These are phyloP conservation scores for Hemibagrus wyckioides DNA, from an alignment of 2,113 vertebrate genomes.

Conservation along the genomic window DNA sequence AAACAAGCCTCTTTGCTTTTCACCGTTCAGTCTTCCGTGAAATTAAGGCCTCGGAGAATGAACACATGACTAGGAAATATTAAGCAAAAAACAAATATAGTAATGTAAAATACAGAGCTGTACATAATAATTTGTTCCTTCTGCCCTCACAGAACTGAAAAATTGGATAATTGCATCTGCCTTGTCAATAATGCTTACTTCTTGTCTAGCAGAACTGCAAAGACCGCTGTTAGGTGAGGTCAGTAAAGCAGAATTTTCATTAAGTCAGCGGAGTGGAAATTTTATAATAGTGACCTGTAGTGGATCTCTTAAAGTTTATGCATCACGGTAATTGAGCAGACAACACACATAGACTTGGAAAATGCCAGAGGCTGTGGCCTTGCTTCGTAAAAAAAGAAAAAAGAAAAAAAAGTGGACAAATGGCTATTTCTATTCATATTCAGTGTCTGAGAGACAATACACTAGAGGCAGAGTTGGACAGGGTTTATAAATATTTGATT, in stretches of 20 bases:
- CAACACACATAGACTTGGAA: neutral
- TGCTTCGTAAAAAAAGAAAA: conserved; percentile 30
- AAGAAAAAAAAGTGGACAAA: neutral
- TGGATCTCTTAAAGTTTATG: conserved; percentile 6
- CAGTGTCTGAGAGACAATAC: conserved; percentile 28
- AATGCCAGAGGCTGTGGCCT: conserved; percentile 28
- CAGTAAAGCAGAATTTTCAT: neutral
- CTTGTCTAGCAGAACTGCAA: neutral
- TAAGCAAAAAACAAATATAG: neutral
- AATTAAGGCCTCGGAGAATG: neutral
- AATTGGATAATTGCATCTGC: neutral
- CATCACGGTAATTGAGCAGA: conserved; percentile 20
- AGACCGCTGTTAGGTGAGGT: neutral
- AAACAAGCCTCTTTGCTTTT: neutral
- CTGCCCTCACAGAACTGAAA: neutral
- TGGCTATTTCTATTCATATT: conserved; percentile 37
- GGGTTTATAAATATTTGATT: conserved; percentile 52
- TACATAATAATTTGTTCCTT: neutral
- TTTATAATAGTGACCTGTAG: neutral
- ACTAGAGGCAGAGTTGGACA: conserved; percentile 31
- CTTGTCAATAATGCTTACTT: neutral
- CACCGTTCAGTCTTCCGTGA: neutral
- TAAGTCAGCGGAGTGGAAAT: neutral
- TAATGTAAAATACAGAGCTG: neutral
- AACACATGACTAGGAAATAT: neutral